Percentiles rank a stretch among this genome's conserved stretches.
Evolutionary conservation across 2,888 invertebrate species (phyloP).

Genomic region (Cantharis rustica): DNA sequence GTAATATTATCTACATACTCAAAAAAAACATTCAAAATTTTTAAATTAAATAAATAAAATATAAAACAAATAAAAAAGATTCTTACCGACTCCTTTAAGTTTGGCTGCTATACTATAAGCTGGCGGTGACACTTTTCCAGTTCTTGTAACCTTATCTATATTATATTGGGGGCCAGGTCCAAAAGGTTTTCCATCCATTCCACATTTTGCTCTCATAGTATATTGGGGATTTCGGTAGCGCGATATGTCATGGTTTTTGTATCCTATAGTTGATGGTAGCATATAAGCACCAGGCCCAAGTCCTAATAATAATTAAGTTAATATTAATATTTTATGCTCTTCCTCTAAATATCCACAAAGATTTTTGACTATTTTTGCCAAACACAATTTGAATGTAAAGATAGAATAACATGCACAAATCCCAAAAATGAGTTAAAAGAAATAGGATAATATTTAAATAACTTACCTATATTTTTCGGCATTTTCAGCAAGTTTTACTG

Average conservation of each 20-base stretch:
- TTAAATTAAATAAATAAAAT: no score
- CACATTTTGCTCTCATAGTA: conserved; percentile 59
- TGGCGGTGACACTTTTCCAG: conserved; percentile 58
- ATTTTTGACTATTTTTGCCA: no score
- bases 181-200: conserved; percentile 36
- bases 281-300: conserved; percentile 71
- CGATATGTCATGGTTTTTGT: conserved; percentile 65
- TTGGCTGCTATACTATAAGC: conserved; percentile 54
- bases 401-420: not conserved
- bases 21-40: no score
- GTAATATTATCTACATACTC: no score
- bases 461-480: not conserved
- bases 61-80: no score
- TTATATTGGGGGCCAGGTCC: conserved; percentile 58
- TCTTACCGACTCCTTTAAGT: conserved; percentile 30
- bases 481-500: not conserved
- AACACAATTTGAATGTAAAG: no score
- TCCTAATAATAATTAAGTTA: conserved; percentile 52
- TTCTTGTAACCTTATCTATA: conserved; percentile 58
- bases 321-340: not conserved
- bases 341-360: no score
- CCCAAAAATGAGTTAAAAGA: not conserved
- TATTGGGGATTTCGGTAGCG: conserved; percentile 67
- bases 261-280: conserved; percentile 67
- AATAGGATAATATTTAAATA: not conserved